phyloP scores from a whole-genome alignment of 2,113 vertebrate species.

The Brachyhypopomus gauderio region DNA sequence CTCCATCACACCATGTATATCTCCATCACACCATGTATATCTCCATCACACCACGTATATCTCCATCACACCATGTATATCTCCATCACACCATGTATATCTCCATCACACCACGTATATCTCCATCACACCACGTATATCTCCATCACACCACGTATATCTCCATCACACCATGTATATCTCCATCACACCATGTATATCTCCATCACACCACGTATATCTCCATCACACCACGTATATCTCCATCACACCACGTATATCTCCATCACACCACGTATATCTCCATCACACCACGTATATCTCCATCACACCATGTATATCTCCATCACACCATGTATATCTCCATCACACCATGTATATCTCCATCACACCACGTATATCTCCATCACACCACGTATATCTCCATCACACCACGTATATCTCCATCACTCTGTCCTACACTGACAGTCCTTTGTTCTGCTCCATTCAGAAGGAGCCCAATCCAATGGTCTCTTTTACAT shows the following conservation, averaged over 20 bases:
- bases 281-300: neutral
- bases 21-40: too few relatives aligned
- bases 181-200: neutral
- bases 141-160: neutral
- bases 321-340: neutral
- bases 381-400: neutral
- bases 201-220: too few relatives aligned
- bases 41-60: neutral
- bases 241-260: too few relatives aligned
- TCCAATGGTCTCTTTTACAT: conserved; percentile 28
- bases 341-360: too few relatives aligned
- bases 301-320: too few relatives aligned
- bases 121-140: neutral
- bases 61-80: too few relatives aligned
- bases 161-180: too few relatives aligned
- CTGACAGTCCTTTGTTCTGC: conserved; percentile 30
- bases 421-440: conserved; percentile 4
- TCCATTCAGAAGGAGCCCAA: neutral
- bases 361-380: neutral
- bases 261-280: neutral
- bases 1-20: neutral
- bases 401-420: neutral
- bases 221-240: neutral
- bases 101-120: too few relatives aligned
- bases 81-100: neutral